These are phyloP conservation scores for Pardosa pseudoannulata DNA, from an alignment of 2,888 invertebrate species.

Conservation along the genomic window DNA sequence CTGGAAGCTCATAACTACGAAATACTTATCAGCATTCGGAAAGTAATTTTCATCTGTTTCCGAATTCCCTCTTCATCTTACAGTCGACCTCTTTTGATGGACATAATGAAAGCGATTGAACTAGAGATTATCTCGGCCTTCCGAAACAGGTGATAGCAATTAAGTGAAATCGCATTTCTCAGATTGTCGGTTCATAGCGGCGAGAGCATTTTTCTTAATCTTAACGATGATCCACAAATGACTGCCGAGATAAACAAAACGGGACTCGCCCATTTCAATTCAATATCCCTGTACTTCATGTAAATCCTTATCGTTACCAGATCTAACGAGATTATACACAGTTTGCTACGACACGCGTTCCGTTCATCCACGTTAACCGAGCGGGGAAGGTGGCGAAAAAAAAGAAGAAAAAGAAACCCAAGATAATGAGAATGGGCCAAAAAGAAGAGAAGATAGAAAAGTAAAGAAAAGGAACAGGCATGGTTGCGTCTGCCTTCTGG, in stretches of 20 bases:
- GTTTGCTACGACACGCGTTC: background rate
- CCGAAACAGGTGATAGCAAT: too few species aligned
- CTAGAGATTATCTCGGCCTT: too few species aligned
- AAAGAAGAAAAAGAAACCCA: background rate
- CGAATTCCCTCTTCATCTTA: too few species aligned
- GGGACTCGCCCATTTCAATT: background rate
- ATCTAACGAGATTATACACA: conserved; percentile 5
- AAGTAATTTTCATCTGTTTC: too few species aligned
- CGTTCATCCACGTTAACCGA: conserved; percentile 6
- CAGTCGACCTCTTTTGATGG: too few species aligned
- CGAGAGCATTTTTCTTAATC: too few species aligned
- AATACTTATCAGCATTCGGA: too few species aligned
- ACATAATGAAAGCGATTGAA: too few species aligned
- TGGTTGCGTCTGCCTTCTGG: conserved; percentile 51
- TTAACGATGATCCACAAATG: background rate
- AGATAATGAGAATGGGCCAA: background rate
- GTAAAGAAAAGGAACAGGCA: conserved; percentile 17
- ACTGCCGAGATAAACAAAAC: background rate
- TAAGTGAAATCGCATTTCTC: too few species aligned
- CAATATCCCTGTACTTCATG: background rate
- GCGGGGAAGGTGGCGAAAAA: background rate
- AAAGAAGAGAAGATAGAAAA: background rate
- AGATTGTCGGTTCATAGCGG: too few species aligned
- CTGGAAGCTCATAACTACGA: too few species aligned
- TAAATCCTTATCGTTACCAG: background rate